Conservation (phyloP, 2,113 vertebrate species). For the Glaucomys volans region DNA sequence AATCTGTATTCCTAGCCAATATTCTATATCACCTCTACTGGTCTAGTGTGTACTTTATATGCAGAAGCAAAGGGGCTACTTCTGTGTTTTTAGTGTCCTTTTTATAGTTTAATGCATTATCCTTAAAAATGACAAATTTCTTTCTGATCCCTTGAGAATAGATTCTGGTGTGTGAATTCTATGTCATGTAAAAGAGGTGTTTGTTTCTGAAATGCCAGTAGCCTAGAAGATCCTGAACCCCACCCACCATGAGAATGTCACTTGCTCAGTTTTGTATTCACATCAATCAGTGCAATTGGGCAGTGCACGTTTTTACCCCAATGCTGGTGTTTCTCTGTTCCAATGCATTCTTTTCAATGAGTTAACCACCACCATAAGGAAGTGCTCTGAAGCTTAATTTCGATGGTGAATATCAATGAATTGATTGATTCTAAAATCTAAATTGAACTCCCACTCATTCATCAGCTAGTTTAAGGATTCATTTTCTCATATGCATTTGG, state of each 20-base stretch:
- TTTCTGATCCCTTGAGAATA: not conserved
- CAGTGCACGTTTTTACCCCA: not conserved
- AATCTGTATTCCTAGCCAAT: not conserved
- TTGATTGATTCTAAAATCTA: slow-evolving; percentile 52
- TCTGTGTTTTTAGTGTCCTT: not conserved
- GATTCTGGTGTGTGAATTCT: not conserved
- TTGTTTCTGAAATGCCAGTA: not conserved
- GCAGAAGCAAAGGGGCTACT: not conserved
- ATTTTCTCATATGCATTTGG: not conserved
- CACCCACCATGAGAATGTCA: not conserved
- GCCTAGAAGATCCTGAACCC: not conserved
- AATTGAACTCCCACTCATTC: slow-evolving; percentile 19
- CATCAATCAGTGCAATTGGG: not conserved
- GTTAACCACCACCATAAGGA: not conserved
- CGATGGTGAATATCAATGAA: not conserved
- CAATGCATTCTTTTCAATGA: not conserved
- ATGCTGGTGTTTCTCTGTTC: not conserved
- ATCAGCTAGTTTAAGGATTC: not conserved
- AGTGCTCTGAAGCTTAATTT: not conserved
- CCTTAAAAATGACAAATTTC: not conserved
- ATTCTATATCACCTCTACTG: not conserved
- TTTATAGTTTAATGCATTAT: not conserved
- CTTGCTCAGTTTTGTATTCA: not conserved
- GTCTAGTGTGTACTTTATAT: not conserved
- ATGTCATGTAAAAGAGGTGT: not conserved